Evolutionary conservation across 2,113 vertebrate genomes (phyloP).

Genomic region (Centropus bengalensis): DNA sequence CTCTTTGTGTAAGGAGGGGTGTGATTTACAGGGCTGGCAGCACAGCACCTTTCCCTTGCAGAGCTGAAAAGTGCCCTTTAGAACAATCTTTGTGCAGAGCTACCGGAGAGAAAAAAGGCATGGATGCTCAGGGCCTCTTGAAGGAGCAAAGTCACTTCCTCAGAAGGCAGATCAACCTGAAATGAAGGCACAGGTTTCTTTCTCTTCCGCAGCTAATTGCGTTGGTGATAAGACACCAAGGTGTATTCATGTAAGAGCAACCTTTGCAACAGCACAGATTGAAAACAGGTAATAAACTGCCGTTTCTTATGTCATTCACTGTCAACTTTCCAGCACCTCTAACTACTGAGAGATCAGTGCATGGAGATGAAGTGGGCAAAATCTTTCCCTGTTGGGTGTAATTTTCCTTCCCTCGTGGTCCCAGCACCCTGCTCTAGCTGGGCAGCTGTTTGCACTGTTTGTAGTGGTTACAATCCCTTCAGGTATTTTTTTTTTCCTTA

Average conservation of each 20-base stretch:
- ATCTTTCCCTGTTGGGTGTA: fast-evolving
- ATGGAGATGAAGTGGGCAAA: not conserved
- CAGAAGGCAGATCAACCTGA: not conserved
- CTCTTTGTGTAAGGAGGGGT: not conserved
- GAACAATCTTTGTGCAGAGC: not conserved
- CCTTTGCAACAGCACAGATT: constrained; percentile 18
- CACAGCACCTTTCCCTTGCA: fast-evolving
- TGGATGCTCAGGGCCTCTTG: not conserved
- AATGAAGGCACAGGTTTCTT: not conserved
- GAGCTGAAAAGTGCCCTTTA: not conserved
- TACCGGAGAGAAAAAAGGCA: fast-evolving
- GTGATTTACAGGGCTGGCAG: not conserved
- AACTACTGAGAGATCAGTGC: not conserved
- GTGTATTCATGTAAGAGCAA: constrained; percentile 49
- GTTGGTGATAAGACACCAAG: not conserved
- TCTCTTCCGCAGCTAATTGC: not conserved
- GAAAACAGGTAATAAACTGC: constrained; percentile 8
- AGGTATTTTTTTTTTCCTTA: not conserved
- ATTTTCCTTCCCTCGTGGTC: not conserved
- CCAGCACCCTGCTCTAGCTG: fast-evolving
- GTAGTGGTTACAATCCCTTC: not conserved
- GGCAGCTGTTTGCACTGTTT: not conserved
- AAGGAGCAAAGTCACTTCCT: not conserved
- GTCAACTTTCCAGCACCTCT: not conserved
- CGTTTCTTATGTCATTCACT: not conserved